These are phyloP conservation scores for Calephelis nemesis DNA, from an alignment of 1,140 invertebrate species.

Conservation along the genomic window DNA sequence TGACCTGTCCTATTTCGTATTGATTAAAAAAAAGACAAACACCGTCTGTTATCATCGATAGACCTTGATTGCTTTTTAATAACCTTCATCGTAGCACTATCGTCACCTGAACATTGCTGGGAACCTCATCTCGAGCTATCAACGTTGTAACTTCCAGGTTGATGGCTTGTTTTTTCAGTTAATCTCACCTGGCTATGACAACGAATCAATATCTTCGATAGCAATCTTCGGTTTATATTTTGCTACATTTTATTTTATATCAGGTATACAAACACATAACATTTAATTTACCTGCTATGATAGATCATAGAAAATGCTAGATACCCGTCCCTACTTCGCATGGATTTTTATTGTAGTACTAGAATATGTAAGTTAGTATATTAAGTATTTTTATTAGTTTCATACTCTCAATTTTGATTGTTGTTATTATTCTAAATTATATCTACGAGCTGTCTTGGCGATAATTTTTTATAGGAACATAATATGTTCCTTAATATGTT, in stretches of 20 bases:
- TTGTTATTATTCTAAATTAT: no score
- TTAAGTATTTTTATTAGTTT: no score
- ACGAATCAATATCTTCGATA: not conserved
- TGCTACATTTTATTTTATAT: not conserved
- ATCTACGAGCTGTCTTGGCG: no score
- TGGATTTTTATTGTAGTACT: no score
- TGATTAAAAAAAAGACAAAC: slow-evolving; percentile 4
- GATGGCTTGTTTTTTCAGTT: slow-evolving; percentile 11
- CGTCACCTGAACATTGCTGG: not conserved
- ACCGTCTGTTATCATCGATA: not conserved
- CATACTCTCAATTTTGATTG: no score
- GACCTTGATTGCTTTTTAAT: slow-evolving; percentile 13
- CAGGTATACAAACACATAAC: not conserved
- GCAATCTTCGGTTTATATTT: not conserved
- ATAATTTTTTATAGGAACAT: no score
- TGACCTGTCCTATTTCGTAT: not conserved
- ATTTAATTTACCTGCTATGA: not conserved
- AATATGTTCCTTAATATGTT: no score
- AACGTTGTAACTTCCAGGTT: slow-evolving; percentile 1
- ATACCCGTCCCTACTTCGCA: no score
- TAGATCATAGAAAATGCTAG: no score
- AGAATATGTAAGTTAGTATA: no score
- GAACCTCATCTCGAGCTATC: slow-evolving; percentile 4
- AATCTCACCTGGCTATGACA: slow-evolving; percentile 8
- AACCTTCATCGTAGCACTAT: not conserved